Evolutionary conservation across 2,888 invertebrate species (phyloP), one percentile per base, ranked within the genome.

Genomic region (Eupithecia pulchellata): DNA sequence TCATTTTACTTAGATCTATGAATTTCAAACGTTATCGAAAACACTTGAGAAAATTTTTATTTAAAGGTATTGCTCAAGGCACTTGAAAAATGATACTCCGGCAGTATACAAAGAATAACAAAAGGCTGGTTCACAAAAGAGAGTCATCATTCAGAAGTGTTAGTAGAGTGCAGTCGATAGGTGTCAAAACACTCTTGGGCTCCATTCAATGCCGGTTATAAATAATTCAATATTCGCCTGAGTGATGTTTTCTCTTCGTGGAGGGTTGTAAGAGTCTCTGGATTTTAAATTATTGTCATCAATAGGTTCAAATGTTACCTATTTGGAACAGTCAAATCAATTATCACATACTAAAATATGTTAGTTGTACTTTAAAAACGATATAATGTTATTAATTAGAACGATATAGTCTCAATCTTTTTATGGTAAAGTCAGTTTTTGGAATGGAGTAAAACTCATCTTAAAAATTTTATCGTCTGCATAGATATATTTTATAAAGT

Each of bases 151-250:
- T 94, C 93, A 92, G 84, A 88, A 90, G 85, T 88, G 84, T 88
- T 89, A 91, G 91, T 88, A 89, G 83, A 77, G 79, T 90, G 90
- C 90, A 90, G 89, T 91, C 92, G 92, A 92, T 92, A 84, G 88
- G 89, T 91, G 91, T 91, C 92, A 91, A 88, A 90, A 90, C 86
- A 81, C 81, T 84, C 81, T 81, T 85, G 85, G 82, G 84, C 84
- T 83, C 88, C 81, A 90, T 92, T 92, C 89, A 92, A 83, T 83
- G 81, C 82, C 76, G 85, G 89, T 89, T 89, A 90, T 91, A 89
- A 91, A 93, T 91, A 90, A 92, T 92, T 92, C 90, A 91, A 89
- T 89, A 91, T 89, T 86, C 84, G 84, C 81, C 75, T 79, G 80
- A 84, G 79, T 81, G 84, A 85, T 84, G 82, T 83, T 83, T 80